Percentiles rank a stretch among this genome's conserved stretches.
These are phyloP conservation scores for Carapus acus DNA, from an alignment of 2,797 vertebrate species.

Conservation along the genomic window DNA sequence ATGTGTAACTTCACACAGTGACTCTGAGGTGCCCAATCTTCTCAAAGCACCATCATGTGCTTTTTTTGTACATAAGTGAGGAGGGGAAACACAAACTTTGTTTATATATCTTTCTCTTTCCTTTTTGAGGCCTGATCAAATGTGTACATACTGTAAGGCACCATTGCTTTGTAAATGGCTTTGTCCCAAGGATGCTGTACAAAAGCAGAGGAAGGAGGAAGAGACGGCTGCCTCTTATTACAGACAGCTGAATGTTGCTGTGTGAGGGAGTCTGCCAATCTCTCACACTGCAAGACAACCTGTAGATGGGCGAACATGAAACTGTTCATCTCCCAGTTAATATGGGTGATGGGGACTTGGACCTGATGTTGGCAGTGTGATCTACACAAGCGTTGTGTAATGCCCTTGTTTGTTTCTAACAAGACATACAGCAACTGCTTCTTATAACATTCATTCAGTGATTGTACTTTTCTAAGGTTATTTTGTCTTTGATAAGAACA, in stretches of 20 bases:
- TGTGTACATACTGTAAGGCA: conserved; percentile 57
- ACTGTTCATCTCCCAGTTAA: conserved; percentile 23
- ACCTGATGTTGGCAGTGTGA: conserved; percentile 55
- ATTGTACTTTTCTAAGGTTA: conserved; percentile 67
- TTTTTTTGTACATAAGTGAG: conserved; percentile 62
- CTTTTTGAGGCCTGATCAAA: conserved; percentile 34
- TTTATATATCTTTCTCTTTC: conserved; percentile 50
- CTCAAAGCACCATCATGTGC: conserved; percentile 37
- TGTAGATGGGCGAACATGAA: conserved; percentile 33
- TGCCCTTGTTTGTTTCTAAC: conserved; percentile 41
- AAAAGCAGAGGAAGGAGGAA: conserved; percentile 30
- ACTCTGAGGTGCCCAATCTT: conserved; percentile 53
- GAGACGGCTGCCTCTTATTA: conserved; percentile 48
- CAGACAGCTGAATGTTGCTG: conserved; percentile 57
- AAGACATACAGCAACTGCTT: conserved; percentile 52
- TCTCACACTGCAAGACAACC: conserved; percentile 13
- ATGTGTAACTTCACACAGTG: conserved; percentile 39
- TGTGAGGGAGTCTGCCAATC: conserved; percentile 23
- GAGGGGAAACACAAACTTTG: conserved; percentile 24
- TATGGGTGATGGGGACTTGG: conserved; percentile 32
- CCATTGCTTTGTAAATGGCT: conserved; percentile 62
- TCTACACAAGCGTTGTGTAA: conserved; percentile 35
- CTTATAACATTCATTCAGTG: conserved; percentile 58
- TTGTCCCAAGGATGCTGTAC: conserved; percentile 46
- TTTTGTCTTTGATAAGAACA: conserved; percentile 34